Conservation (phyloP, 1,140 invertebrate species). For the Liolophura sinensis region DNA sequence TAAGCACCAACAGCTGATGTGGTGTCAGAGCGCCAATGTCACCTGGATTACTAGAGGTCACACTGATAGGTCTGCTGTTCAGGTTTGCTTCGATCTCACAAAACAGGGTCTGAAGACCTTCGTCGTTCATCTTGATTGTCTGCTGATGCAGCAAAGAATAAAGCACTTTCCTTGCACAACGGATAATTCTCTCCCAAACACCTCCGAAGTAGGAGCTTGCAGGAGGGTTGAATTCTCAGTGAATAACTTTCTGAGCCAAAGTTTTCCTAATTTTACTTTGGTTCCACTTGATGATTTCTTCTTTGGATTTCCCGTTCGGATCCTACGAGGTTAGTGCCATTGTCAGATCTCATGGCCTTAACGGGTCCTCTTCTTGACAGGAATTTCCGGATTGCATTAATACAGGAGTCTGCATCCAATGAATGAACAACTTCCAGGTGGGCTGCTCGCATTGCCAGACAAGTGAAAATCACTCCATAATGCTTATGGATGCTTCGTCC, state of each 20-base stretch:
- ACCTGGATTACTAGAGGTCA: conserved; percentile 7
- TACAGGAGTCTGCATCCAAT: conserved; percentile 19
- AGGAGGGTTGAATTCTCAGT: conserved; percentile 57
- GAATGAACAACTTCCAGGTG: conserved; percentile 29
- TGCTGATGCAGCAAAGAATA: conserved; percentile 1
- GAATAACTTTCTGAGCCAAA: conserved; percentile 20
- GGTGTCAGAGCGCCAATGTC: conserved; percentile 26
- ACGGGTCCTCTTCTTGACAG: conserved; percentile 17
- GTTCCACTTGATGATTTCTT: conserved; percentile 21
- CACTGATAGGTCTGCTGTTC: conserved; percentile 18
- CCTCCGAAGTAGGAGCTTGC: conserved; percentile 51
- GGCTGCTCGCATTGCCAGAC: conserved; percentile 21
- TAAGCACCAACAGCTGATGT: conserved; percentile 24
- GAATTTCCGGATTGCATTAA: conserved; percentile 26
- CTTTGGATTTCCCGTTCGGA: conserved; percentile 24
- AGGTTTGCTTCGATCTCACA: conserved; percentile 6
- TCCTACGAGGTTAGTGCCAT: conserved; percentile 24
- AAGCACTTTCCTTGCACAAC: conserved; percentile 41
- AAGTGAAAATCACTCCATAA: conserved; percentile 36
- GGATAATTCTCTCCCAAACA: conserved; percentile 47
- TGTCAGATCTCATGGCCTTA: conserved; percentile 7
- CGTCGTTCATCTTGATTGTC: conserved; percentile 4
- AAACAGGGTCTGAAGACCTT: conserved; percentile 8
- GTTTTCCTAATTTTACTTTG: background rate
- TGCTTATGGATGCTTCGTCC: conserved; percentile 20